A percentile compares a stretch with the other conserved stretches of the same genome.
phyloP scores from a whole-genome alignment of 2,888 invertebrate genomes.

The Lysandra coridon region DNA sequence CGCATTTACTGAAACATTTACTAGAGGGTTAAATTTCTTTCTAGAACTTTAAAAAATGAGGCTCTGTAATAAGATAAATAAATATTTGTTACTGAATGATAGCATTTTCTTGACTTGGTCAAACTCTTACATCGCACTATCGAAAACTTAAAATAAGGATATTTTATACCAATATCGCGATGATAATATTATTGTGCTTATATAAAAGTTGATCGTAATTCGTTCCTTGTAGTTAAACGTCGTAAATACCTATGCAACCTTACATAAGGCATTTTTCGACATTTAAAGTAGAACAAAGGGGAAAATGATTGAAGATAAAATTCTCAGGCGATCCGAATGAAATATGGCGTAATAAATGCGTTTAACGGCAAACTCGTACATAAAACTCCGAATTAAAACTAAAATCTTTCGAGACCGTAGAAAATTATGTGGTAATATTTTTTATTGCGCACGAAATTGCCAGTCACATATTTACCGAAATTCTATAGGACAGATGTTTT shows the following conservation, averaged over 20 bases:
- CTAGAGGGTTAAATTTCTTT: not conserved
- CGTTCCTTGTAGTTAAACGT: no score
- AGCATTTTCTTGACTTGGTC: no score
- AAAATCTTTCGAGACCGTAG: constrained; percentile 19
- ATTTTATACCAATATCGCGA: no score
- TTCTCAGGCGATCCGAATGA: constrained; percentile 8
- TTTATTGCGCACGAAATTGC: constrained; percentile 1
- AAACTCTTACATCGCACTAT: no score
- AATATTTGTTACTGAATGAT: no score
- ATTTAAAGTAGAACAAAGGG: no score
- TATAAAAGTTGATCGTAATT: no score
- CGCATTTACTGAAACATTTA: not conserved
- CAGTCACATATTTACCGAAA: not conserved
- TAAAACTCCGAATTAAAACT: constrained; percentile 22
- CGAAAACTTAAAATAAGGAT: no score
- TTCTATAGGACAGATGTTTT: not conserved
- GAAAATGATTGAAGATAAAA: constrained; percentile 8
- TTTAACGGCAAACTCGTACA: constrained; percentile 9
- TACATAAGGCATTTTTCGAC: no score
- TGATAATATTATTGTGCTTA: no score
- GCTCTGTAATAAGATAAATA: no score
- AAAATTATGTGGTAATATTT: constrained; percentile 24
- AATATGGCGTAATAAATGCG: constrained; percentile 16
- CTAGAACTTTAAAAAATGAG: not conserved
- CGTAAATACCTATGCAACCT: no score